A percentile compares a stretch with the other conserved stretches of the same genome.
Evolutionary conservation across 2,888 invertebrate species (phyloP).

Genomic region (Phengaris alcon): DNA sequence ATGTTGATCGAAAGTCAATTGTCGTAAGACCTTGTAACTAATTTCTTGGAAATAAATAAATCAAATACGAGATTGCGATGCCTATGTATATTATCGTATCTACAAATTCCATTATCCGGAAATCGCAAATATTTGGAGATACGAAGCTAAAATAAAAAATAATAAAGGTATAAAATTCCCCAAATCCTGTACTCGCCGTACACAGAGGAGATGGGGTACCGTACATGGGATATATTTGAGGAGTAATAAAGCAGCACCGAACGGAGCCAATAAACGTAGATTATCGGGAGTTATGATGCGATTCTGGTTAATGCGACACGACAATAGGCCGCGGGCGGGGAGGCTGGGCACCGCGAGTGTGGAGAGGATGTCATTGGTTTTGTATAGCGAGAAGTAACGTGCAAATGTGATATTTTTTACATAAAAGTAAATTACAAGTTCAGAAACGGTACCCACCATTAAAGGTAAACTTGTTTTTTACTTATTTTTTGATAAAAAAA

Average conservation of each 20-base stretch:
- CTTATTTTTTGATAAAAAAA: too few relatives aligned
- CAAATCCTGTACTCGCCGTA: constrained; percentile 10
- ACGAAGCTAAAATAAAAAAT: background rate
- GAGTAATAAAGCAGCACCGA: constrained; percentile 55
- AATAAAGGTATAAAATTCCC: constrained; percentile 23
- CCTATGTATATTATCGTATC: background rate
- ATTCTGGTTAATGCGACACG: constrained; percentile 73
- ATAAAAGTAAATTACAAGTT: constrained; percentile 22
- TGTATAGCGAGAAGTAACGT: too few relatives aligned
- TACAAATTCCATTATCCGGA: background rate
- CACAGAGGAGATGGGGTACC: constrained; percentile 23
- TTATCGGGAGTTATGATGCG: constrained; percentile 78
- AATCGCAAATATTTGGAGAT: too few relatives aligned
- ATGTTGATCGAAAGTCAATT: too few relatives aligned
- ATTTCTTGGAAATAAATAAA: too few relatives aligned
- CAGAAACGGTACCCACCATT: too few relatives aligned
- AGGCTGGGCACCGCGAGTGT: constrained; percentile 36
- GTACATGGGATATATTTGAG: constrained; percentile 36
- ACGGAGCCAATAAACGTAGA: constrained; percentile 76
- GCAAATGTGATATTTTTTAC: background rate
- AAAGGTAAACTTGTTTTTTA: too few relatives aligned
- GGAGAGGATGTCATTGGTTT: constrained; percentile 36
- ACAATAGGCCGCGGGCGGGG: constrained; percentile 66
- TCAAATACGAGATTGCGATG: too few relatives aligned
- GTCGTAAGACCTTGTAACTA: too few relatives aligned